Evolutionary conservation across 2,113 vertebrate genomes (phyloP), one percentile per base, ranked within the genome.

Genomic region (Hippopotamus amphibius): DNA sequence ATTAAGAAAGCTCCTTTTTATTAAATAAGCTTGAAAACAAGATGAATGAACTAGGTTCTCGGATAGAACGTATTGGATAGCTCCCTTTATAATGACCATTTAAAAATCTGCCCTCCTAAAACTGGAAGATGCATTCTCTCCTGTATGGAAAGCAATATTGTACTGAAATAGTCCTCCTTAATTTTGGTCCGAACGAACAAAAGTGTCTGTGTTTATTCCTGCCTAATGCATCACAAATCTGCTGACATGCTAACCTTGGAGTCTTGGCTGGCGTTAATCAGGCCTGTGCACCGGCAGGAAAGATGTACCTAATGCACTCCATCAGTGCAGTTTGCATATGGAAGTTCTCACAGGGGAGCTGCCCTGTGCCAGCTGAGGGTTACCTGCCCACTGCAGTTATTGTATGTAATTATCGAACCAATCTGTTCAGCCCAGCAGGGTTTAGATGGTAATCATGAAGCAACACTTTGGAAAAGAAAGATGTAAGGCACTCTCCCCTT

Each of bases 351-450:
- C 98, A 97, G 98, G 99, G 99, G 99, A 99, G 99, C 97, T 99
- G 99, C 99, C 98, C 98, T 97, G 98, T 99, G 99, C 99, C 99
- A 99, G 99, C 99, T 98, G 99, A 99, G 99, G 99, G 99, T 99
- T 99, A 99, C 99, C 99, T 99, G 99, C 99, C 99, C 99, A 99
- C 99, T 98, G 99, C 98, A 98, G 99, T 99, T 99, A 99, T 99
- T 99, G 99, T 99, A 99, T 99, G 99, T 99, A 99, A 99, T 99
- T 99, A 99, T 99, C 99, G 98, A 99, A 97, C 99, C 99, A 99
- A 99, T 99, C 99, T 99, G 99, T 99, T 99, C 99, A 99, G 99
- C 99, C 99, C 99, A 99, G 99, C 99, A 98, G 99, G 99, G 98
- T 99, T 99, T 98, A 99, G 99, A 99, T 99, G 98, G 99, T 99